Conservation (phyloP, 2,888 invertebrate genomes). For the Lottia gigantea region DNA sequence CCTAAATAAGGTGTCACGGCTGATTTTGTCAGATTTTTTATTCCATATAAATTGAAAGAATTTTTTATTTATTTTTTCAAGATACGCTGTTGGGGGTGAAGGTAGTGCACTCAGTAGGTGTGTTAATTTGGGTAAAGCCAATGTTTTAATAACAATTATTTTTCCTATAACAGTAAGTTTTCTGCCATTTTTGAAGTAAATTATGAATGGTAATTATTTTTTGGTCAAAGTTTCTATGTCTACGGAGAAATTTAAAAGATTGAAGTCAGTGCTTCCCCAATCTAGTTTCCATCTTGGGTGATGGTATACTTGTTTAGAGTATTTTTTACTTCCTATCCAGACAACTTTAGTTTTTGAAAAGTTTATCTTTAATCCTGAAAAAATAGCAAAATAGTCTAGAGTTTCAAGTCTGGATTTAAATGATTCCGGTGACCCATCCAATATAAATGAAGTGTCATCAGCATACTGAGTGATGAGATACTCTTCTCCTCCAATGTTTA, state of each 20-base stretch:
- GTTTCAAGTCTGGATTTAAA: neutral
- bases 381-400: neutral
- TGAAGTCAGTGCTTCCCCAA: conserved; percentile 11
- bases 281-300: conserved; percentile 14
- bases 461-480: conserved; percentile 15
- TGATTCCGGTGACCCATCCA: conserved; percentile 17
- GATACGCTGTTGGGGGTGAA: neutral
- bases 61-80: neutral
- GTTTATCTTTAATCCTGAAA: conserved; percentile 3
- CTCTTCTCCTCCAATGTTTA: conserved; percentile 10
- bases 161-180: neutral
- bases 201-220: neutral
- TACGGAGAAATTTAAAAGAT: conserved; percentile 10
- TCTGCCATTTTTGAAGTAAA: neutral
- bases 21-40: neutral
- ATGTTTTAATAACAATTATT: conserved; percentile 4
- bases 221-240: neutral
- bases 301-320: neutral
- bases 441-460: conserved; percentile 12
- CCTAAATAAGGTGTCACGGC: too few relatives aligned
- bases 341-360: conserved; percentile 9
- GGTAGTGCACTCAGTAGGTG: neutral
- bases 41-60: neutral
- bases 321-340: neutral
- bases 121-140: neutral